Percentiles rank a stretch among this genome's conserved stretches.
These are phyloP conservation scores for Adelphocoris suturalis DNA, from an alignment of 2,888 invertebrate genomes.

Conservation along the genomic window DNA sequence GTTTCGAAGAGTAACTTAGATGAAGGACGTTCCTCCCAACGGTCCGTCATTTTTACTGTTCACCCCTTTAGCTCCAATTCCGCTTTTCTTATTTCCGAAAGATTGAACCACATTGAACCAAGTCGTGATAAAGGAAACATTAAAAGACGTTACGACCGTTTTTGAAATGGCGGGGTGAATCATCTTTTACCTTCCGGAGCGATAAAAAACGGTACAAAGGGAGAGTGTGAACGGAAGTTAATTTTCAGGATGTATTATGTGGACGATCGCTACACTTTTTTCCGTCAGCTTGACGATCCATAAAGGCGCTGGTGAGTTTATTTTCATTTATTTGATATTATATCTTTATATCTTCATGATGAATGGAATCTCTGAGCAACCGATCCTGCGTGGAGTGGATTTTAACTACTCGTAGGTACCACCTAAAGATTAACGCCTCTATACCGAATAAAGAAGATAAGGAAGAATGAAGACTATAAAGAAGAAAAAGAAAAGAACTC, in stretches of 20 bases:
- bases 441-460: too few relatives aligned
- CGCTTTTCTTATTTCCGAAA: conserved; percentile 1
- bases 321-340: too few relatives aligned
- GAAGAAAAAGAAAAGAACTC: too few relatives aligned
- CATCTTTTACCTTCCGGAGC: neutral
- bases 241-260: neutral
- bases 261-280: too few relatives aligned
- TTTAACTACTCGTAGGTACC: too few relatives aligned
- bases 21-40: neutral
- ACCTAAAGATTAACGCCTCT: too few relatives aligned
- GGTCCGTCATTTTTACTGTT: conserved; percentile 3
- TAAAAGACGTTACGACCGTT: neutral
- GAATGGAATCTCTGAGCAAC: too few relatives aligned
- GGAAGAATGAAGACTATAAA: too few relatives aligned
- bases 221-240: neutral
- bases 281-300: too few relatives aligned
- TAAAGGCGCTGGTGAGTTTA: too few relatives aligned
- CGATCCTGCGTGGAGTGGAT: too few relatives aligned
- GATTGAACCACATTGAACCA: neutral
- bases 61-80: neutral
- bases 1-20: neutral
- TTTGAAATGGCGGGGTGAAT: neutral
- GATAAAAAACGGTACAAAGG: neutral
- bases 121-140: conserved; percentile 2
- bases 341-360: too few relatives aligned